Evolutionary conservation across 2,888 invertebrate genomes (phyloP).

Genomic region (Lithosia quadra): DNA sequence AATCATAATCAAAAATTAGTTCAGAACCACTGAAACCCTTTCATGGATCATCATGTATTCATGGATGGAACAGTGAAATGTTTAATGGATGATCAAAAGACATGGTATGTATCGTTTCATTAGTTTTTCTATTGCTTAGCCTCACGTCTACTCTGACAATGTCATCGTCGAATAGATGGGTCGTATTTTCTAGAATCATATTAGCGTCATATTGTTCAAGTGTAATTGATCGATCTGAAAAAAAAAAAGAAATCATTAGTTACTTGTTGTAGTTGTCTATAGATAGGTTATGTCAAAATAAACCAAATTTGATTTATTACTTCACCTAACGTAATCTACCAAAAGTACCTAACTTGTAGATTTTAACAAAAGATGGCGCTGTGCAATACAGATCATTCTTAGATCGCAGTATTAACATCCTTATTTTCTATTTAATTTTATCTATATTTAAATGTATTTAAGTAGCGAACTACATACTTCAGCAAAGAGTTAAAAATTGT

Average conservation of each 20-base stretch:
- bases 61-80: conserved; percentile 6
- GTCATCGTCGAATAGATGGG: conserved; percentile 7
- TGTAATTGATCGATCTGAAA: conserved; percentile 21
- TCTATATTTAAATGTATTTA: too few relatives aligned
- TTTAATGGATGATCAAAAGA: conserved; percentile 18
- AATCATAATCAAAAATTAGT: background rate
- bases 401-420: background rate
- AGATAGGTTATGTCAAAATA: background rate
- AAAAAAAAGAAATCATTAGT: background rate
- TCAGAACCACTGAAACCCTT: background rate
- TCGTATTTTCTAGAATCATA: conserved; percentile 9
- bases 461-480: background rate
- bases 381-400: background rate
- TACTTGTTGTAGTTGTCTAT: background rate
- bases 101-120: conserved; percentile 21
- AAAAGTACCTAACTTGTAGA: background rate
- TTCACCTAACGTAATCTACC: background rate
- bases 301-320: background rate
- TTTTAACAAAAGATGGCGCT: background rate
- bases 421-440: too few relatives aligned
- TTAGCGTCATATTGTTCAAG: conserved; percentile 7
- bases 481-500: background rate
- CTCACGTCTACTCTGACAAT: conserved; percentile 16
- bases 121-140: conserved; percentile 13
- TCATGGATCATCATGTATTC: background rate